A percentile compares a stretch with the other conserved stretches of the same genome.
These are phyloP conservation scores for Tachina grossa DNA, from an alignment of 2,888 invertebrate species.

Conservation along the genomic window DNA sequence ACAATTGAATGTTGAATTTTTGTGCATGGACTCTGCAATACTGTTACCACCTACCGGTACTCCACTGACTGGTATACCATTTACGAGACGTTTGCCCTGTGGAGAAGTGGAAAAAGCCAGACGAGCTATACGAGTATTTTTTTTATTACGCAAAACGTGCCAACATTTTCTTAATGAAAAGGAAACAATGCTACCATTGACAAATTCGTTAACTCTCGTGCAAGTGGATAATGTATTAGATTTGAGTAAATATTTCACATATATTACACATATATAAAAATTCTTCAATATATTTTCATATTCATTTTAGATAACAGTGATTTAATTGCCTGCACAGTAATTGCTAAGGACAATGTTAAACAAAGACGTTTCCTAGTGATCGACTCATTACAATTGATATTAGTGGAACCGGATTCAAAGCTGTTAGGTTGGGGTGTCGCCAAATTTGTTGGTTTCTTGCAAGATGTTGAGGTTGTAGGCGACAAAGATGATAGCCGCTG, in stretches of 20 bases:
- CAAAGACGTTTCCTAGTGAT: constrained; percentile 97
- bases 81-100: constrained; percentile 96
- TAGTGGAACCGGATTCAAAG: constrained; percentile 98
- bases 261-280: background rate
- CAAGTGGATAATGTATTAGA: constrained; percentile 97
- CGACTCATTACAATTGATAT: constrained; percentile 95
- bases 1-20: constrained; percentile 94
- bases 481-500: constrained; percentile 98
- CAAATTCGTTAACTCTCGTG: constrained; percentile 93
- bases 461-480: constrained; percentile 97
- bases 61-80: constrained; percentile 97
- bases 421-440: constrained; percentile 98
- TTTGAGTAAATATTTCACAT: constrained; percentile 88
- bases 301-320: constrained; percentile 94
- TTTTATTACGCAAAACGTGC: constrained; percentile 92
- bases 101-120: constrained; percentile 96
- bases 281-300: constrained; percentile 56
- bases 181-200: constrained; percentile 94
- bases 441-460: constrained; percentile 96
- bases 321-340: constrained; percentile 97
- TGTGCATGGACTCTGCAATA: constrained; percentile 98
- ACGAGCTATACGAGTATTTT: constrained; percentile 95
- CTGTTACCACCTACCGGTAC: constrained; percentile 97
- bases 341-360: constrained; percentile 94
- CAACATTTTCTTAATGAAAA: constrained; percentile 90